Conservation (phyloP, 2,797 vertebrate genomes). For the Octomys mimax region DNA sequence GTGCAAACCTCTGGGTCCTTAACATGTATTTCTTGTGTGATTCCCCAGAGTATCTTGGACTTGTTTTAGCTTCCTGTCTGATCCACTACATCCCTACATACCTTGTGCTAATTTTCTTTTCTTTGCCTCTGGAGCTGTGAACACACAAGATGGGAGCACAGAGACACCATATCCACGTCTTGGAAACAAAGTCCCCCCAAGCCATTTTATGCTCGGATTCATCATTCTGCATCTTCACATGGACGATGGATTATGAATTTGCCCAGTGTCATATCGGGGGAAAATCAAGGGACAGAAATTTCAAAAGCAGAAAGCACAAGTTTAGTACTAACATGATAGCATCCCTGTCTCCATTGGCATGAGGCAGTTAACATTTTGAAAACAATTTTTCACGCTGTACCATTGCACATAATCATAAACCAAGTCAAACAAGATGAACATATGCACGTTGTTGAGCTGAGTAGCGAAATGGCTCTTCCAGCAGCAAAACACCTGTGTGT, state of each 20-base stretch:
- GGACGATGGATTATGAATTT: not conserved
- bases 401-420: slow-evolving; percentile 67
- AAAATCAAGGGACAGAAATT: slow-evolving; percentile 5
- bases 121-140: slow-evolving; percentile 6
- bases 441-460: slow-evolving; percentile 66
- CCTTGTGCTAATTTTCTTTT: slow-evolving; percentile 13
- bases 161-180: not conserved
- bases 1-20: not conserved
- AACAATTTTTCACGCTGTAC: slow-evolving; percentile 62
- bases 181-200: not conserved
- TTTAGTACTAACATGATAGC: slow-evolving; percentile 21
- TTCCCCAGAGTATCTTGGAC: not conserved
- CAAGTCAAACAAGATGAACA: slow-evolving; percentile 78
- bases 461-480: slow-evolving; percentile 56
- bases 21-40: not conserved
- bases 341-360: not conserved
- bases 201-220: not conserved
- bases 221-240: not conserved
- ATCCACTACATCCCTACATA: not conserved
- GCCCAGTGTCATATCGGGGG: not conserved
- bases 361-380: slow-evolving; percentile 75
- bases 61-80: not conserved
- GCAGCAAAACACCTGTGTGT: slow-evolving; percentile 68
- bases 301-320: slow-evolving; percentile 41
- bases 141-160: not conserved